These are phyloP conservation scores for Aethina tumida DNA, from an alignment of 1,140 invertebrate genomes.

Conservation along the genomic window DNA sequence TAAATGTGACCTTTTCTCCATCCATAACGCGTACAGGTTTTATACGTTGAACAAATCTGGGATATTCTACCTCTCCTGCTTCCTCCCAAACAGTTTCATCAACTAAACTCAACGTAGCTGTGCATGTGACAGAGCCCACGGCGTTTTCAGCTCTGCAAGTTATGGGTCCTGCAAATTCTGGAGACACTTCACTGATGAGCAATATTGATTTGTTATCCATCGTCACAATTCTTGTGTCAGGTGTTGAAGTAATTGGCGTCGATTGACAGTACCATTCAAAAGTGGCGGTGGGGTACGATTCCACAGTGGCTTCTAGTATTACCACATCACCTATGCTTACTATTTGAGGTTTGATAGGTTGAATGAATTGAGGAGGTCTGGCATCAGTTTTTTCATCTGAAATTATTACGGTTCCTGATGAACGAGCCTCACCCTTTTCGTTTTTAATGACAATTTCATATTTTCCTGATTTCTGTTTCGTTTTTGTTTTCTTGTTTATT, in stretches of 20 bases:
- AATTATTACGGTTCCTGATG: conserved; percentile 62
- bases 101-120: conserved; percentile 62
- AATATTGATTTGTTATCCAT: conserved; percentile 73
- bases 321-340: conserved; percentile 65
- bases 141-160: conserved; percentile 85
- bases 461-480: conserved; percentile 69
- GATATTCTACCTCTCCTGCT: conserved; percentile 54
- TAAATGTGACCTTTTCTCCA: conserved; percentile 75
- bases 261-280: conserved; percentile 79
- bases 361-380: conserved; percentile 62
- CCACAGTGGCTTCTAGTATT: conserved; percentile 66
- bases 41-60: conserved; percentile 63
- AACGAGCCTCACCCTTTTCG: conserved; percentile 62
- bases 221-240: conserved; percentile 58
- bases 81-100: conserved; percentile 50
- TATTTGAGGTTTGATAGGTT: conserved; percentile 58
- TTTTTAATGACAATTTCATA: conserved; percentile 75
- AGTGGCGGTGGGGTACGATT: conserved; percentile 65
- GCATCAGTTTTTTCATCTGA: conserved; percentile 47
- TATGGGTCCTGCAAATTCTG: conserved; percentile 65
- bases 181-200: conserved; percentile 62
- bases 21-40: conserved; percentile 79
- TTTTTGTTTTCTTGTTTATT: conserved; percentile 48
- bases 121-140: conserved; percentile 72
- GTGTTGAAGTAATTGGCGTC: conserved; percentile 48